Evolutionary conservation across 2,888 invertebrate species (phyloP).

Genomic region (Tinea pellionella): DNA sequence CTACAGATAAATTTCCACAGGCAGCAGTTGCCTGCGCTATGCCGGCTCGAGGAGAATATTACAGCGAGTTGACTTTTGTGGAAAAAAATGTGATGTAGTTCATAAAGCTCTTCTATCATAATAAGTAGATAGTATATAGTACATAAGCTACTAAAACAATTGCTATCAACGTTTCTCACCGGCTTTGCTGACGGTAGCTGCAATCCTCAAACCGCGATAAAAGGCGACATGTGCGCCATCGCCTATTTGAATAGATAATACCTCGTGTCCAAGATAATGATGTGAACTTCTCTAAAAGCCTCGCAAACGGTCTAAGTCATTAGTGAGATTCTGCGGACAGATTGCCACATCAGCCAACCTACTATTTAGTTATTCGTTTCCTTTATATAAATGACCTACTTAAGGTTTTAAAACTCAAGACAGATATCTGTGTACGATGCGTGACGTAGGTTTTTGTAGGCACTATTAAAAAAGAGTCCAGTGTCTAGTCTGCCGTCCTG

Average conservation of each 20-base stretch:
- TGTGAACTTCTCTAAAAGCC: conserved; percentile 15
- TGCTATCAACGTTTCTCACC: background rate
- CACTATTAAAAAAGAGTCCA: no score
- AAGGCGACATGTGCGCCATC: conserved; percentile 20
- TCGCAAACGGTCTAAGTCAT: conserved; percentile 26
- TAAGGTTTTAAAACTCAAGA: no score
- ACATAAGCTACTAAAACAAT: background rate
- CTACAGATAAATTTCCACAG: no score
- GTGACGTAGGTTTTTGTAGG: no score
- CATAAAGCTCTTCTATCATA: no score
- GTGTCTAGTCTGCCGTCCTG: no score
- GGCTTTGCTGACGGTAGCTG: conserved; percentile 11
- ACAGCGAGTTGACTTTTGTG: no score
- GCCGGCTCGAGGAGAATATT: no score
- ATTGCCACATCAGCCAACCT: conserved; percentile 29
- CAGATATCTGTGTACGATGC: no score
- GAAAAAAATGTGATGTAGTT: no score
- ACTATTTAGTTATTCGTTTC: conserved; percentile 15
- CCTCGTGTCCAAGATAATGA: conserved; percentile 17
- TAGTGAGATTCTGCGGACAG: conserved; percentile 19
- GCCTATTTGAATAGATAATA: conserved; percentile 26
- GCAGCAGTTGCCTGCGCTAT: no score
- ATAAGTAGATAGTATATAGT: no score
- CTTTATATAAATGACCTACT: background rate
- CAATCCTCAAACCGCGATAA: conserved; percentile 14